Conservation (phyloP, 1,140 invertebrate species). For the Maconellicoccus hirsutus region DNA sequence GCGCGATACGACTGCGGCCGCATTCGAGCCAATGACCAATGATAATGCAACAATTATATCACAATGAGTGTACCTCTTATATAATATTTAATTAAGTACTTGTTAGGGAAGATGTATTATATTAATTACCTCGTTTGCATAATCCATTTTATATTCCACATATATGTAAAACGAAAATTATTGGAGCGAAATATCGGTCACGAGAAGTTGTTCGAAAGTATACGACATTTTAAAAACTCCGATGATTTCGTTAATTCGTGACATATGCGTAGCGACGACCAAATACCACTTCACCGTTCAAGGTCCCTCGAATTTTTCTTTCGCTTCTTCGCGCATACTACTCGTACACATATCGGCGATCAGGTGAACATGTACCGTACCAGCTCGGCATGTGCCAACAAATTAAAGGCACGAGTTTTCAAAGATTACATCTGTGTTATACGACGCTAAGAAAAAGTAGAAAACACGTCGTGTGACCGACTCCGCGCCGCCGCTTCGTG, state of each 20-base stretch:
- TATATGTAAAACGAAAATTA: conserved; percentile 7
- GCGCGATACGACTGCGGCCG: too few species aligned
- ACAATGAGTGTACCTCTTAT: not conserved
- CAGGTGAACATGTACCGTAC: not conserved
- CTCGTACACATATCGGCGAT: too few species aligned
- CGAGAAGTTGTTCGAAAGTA: not conserved
- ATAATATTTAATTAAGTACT: conserved; percentile 15
- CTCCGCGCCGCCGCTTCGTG: too few species aligned
- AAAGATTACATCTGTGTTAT: not conserved
- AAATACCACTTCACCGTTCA: too few species aligned
- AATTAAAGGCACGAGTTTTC: not conserved
- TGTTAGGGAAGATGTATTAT: not conserved
- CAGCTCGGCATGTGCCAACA: not conserved
- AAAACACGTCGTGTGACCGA: not conserved
- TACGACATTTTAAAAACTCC: not conserved
- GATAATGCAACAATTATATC: conserved; percentile 9
- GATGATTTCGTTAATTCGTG: conserved; percentile 4
- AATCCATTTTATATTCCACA: not conserved
- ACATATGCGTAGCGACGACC: not conserved
- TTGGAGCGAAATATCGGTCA: conserved; percentile 10
- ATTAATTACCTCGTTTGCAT: conserved; percentile 18
- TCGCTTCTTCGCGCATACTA: too few species aligned
- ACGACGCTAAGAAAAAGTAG: not conserved
- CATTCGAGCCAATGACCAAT: not conserved
- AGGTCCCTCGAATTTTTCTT: too few species aligned